Evolutionary conservation across 2,888 invertebrate species (phyloP).

Genomic region (Patella depressa): DNA sequence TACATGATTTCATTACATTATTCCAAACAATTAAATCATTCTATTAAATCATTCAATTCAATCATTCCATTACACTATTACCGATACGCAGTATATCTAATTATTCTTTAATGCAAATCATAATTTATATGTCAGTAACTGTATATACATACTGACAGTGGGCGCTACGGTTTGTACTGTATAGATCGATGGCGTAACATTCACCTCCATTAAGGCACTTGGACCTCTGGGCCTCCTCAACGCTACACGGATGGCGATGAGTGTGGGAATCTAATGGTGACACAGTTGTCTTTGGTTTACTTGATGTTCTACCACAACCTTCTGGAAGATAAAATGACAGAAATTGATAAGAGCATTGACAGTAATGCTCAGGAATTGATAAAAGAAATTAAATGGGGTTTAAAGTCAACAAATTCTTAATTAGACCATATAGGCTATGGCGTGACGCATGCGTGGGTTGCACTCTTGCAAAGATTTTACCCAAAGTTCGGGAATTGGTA

Average conservation of each 20-base stretch:
- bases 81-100: too few species aligned
- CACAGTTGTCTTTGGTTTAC: slow-evolving; percentile 27
- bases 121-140: not conserved
- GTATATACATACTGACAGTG: slow-evolving; percentile 29
- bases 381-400: too few species aligned
- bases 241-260: slow-evolving; percentile 27
- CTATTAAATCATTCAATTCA: too few species aligned
- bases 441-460: too few species aligned
- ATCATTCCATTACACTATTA: too few species aligned
- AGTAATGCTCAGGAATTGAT: too few species aligned
- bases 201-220: slow-evolving; percentile 33
- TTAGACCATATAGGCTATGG: too few species aligned
- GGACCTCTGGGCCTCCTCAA: slow-evolving; percentile 21
- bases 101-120: not conserved
- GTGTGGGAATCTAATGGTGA: slow-evolving; percentile 15
- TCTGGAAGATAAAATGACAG: slow-evolving; percentile 20
- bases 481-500: too few species aligned
- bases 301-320: slow-evolving; percentile 37
- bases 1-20: too few species aligned
- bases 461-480: too few species aligned
- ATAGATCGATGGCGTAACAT: slow-evolving; percentile 30
- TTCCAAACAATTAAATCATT: too few species aligned
- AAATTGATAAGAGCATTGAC: not conserved
- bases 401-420: too few species aligned
- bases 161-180: slow-evolving; percentile 25